Percentiles rank a stretch among this genome's conserved stretches.
Conservation (phyloP, 1,140 invertebrate genomes). For the Lanistes nyassanus region DNA sequence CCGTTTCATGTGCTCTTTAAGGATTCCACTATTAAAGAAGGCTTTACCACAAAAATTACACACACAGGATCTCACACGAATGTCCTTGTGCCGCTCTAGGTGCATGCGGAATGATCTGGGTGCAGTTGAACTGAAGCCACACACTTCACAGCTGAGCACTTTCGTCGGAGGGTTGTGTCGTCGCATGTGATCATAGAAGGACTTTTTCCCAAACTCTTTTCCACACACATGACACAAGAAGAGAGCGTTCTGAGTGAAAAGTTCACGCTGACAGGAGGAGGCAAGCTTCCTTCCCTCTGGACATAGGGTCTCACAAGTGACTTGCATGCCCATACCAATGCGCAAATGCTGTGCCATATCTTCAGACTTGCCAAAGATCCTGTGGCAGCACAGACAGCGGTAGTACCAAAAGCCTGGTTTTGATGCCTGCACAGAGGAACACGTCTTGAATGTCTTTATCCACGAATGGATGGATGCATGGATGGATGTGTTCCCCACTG, state of each 20-base stretch:
- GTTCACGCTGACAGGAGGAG: background rate
- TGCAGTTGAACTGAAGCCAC: background rate
- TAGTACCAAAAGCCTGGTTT: background rate
- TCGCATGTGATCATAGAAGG: background rate
- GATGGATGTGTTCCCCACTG: too few species aligned
- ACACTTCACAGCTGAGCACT: background rate
- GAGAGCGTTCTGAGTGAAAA: background rate
- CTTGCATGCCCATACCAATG: background rate
- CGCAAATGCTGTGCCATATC: background rate
- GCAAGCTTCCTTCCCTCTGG: background rate
- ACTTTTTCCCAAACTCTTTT: too few species aligned
- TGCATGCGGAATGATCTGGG: background rate
- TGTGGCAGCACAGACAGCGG: background rate
- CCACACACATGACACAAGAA: background rate
- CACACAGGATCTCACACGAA: background rate
- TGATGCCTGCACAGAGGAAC: background rate
- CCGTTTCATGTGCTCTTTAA: background rate
- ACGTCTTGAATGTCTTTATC: background rate
- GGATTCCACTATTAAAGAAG: background rate
- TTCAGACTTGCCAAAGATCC: too few species aligned
- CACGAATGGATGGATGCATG: too few species aligned
- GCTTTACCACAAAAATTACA: background rate
- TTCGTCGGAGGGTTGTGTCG: background rate
- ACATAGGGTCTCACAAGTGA: conserved; percentile 1
- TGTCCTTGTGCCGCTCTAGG: background rate